Evolutionary conservation across 2,888 invertebrate species (phyloP).

Genomic region (Brachycybe producta): DNA sequence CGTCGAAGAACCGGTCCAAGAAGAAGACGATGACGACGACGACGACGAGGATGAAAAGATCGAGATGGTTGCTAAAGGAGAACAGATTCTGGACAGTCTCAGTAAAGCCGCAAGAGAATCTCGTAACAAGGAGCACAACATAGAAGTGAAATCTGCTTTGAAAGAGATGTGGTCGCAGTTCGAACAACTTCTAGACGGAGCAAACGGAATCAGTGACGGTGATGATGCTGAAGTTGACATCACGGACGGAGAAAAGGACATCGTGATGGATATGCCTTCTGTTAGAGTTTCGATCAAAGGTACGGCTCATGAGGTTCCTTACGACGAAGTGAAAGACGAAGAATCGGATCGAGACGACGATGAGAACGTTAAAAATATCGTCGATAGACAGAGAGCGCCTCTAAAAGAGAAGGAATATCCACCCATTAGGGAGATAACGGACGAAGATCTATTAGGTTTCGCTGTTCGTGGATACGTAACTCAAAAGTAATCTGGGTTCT

Average conservation of each 20-base stretch:
- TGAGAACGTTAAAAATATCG: slow-evolving; percentile 8
- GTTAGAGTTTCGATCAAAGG: neutral
- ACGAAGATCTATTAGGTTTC: slow-evolving; percentile 53
- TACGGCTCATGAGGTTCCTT: neutral
- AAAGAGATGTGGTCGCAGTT: neutral
- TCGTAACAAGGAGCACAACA: slow-evolving; percentile 2
- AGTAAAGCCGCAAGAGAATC: slow-evolving; percentile 11
- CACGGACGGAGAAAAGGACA: neutral
- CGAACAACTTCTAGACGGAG: neutral
- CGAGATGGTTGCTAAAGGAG: no score
- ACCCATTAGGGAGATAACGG: slow-evolving; percentile 36
- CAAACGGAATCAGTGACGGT: neutral
- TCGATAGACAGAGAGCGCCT: slow-evolving; percentile 1
- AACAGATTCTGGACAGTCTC: slow-evolving; percentile 4
- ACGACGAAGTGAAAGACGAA: neutral
- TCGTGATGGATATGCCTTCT: neutral
- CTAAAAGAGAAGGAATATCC: slow-evolving; percentile 10
- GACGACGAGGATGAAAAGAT: neutral
- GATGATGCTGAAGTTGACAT: neutral
- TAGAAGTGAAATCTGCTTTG: neutral
- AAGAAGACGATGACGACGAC: neutral
- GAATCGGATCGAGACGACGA: no score
- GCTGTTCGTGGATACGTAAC: neutral
- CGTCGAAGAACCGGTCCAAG: neutral
- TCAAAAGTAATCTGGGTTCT: neutral